Conservation (phyloP, 2,797 vertebrate species). For the Helostoma temminkii region DNA sequence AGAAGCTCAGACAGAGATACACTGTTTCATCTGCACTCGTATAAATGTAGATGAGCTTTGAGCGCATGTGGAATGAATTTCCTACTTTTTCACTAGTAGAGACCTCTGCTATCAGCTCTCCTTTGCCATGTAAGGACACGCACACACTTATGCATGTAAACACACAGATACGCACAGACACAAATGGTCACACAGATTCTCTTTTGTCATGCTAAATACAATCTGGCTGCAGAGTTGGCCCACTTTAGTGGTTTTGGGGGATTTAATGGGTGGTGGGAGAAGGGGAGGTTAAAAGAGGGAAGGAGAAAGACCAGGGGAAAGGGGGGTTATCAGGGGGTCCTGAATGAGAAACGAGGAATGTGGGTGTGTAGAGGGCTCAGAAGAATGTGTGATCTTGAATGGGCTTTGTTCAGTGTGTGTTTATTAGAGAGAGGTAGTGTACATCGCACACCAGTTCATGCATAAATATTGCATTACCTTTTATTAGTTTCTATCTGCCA, state of each 20-base stretch:
- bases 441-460: slow-evolving; percentile 16
- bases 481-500: slow-evolving; percentile 63
- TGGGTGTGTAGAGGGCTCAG: slow-evolving; percentile 64
- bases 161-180: slow-evolving; percentile 37
- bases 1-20: slow-evolving; percentile 63
- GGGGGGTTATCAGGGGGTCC: slow-evolving; percentile 58
- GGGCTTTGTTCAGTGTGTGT: slow-evolving; percentile 59
- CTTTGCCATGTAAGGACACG: slow-evolving; percentile 26
- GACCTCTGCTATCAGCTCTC: slow-evolving; percentile 27
- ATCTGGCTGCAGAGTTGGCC: slow-evolving; percentile 70
- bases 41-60: slow-evolving; percentile 63
- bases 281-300: slow-evolving; percentile 41
- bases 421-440: slow-evolving; percentile 12
- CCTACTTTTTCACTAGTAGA: slow-evolving; percentile 74
- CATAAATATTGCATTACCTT: slow-evolving; percentile 59
- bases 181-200: slow-evolving; percentile 59
- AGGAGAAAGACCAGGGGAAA: slow-evolving; percentile 38
- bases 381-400: slow-evolving; percentile 67
- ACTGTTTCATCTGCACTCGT: slow-evolving; percentile 66
- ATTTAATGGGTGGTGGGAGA: slow-evolving; percentile 20
- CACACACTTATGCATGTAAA: slow-evolving; percentile 23
- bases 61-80: slow-evolving; percentile 78
- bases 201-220: slow-evolving; percentile 83
- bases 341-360: slow-evolving; percentile 68
- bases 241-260: slow-evolving; percentile 60